Base-by-base conservation (phyloP, 2,888 invertebrate species). In the Metellina segmentata region DNA sequence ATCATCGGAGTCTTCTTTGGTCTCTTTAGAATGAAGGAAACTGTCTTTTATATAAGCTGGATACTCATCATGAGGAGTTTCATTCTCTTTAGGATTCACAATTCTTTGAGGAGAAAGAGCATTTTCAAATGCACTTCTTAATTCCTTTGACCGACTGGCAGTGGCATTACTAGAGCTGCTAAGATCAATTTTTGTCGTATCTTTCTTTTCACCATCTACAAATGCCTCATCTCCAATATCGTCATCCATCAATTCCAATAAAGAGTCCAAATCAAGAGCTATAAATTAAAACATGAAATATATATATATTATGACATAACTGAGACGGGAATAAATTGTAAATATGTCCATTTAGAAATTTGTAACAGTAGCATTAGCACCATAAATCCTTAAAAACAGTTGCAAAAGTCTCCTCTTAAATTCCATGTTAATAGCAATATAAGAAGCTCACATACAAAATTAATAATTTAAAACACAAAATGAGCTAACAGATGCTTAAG, bases 251-350 rank as follows among this genome's bases (percentile, higher is more conserved):
- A 90, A 61, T 72, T 85, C 79, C 78, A 85, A 85, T 7, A 90
- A 72, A 19, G 90, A 85, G 48, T 90, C 90, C 20, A 90, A 49
- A 72, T 90, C 90, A 20, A 90, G 53, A 19, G 72, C 90, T 90
- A 51, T n/a, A 90, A 79, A 19, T 20, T 70, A 53, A 81, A 52
- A 19, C 16, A 72, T 48, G 8, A 11, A 75, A n/a, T 74, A 51
- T 34, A n/a, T 74, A 51, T 34, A 34, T 34, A 34, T 34, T 4
- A 34, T 34, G 34, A 1, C 1, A 4, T 1, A 34, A 34, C 34
- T 34, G 34, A 34, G 34, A 34, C 34, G 4, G 34, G 34, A 34
- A 34, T 34, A 34, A 34, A 4, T 34, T 34, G 34, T 34, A 34
- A 34, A 34, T n/a, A n/a, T 34, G 34, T 34, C 34, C 4, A 34